Percentiles rank a stretch among this genome's conserved stretches.
phyloP scores from a whole-genome alignment of 2,888 invertebrate species.

The Heliconius ismenius region DNA sequence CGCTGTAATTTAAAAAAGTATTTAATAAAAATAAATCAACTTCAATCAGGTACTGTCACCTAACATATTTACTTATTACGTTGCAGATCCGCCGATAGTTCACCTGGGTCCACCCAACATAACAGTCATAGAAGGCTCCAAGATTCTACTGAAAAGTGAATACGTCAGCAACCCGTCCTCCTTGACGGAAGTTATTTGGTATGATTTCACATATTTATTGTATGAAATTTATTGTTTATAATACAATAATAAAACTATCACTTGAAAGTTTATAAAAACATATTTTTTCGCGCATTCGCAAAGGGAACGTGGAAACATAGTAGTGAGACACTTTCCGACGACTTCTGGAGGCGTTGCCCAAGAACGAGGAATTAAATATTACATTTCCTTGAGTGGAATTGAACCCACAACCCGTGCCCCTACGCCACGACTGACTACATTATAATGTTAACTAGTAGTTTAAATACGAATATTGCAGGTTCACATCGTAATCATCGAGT shows the following conservation, averaged over 20 bases:
- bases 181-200: conserved; percentile 89
- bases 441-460: neutral
- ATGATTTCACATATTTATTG: conserved; percentile 56
- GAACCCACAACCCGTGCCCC: too few species aligned
- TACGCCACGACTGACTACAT: too few species aligned
- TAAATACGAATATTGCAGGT: conserved; percentile 11
- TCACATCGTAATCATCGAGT: conserved; percentile 22
- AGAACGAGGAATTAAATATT: too few species aligned
- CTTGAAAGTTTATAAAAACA: too few species aligned
- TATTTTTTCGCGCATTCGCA: too few species aligned
- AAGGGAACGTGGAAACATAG: too few species aligned
- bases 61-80: neutral
- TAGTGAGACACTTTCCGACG: too few species aligned
- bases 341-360: too few species aligned
- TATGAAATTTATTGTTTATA: too few species aligned
- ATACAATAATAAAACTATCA: too few species aligned
- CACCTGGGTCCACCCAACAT: conserved; percentile 87
- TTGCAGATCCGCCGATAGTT: conserved; percentile 92
- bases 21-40: too few species aligned
- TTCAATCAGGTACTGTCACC: neutral
- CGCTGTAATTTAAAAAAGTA: neutral
- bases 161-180: conserved; percentile 94
- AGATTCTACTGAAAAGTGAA: conserved; percentile 88
- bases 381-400: too few species aligned
- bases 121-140: conserved; percentile 89